Percentiles rank a stretch among this genome's conserved stretches.
Evolutionary conservation across 2,888 invertebrate genomes (phyloP).

Genomic region (Atethmia centrago): DNA sequence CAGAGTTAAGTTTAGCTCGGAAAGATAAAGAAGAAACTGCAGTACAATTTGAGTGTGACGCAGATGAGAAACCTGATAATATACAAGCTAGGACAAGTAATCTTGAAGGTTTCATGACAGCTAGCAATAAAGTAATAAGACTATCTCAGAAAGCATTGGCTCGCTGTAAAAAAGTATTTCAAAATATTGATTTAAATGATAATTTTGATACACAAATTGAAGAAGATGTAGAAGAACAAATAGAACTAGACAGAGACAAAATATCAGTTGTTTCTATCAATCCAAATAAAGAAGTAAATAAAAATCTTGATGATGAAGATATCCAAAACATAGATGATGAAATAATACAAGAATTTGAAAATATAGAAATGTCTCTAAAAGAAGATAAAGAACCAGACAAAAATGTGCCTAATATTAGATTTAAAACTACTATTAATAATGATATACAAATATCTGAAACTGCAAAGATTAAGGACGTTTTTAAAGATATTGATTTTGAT

Average conservation of each 20-base stretch:
- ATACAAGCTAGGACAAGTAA: background rate
- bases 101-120: conserved; percentile 74
- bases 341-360: conserved; percentile 73
- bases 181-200: conserved; percentile 56
- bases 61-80: background rate
- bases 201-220: conserved; percentile 42
- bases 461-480: conserved; percentile 71
- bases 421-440: conserved; percentile 78
- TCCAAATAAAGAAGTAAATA: conserved; percentile 26
- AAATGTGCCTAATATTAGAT: conserved; percentile 32
- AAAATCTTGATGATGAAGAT: conserved; percentile 42
- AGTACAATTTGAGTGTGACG: background rate
- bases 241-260: background rate
- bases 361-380: conserved; percentile 71
- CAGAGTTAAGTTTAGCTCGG: conserved; percentile 11
- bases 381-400: conserved; percentile 46
- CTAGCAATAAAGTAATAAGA: conserved; percentile 71
- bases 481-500: conserved; percentile 62
- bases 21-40: background rate
- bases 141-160: conserved; percentile 71
- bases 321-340: conserved; percentile 68
- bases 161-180: conserved; percentile 71
- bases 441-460: conserved; percentile 70
- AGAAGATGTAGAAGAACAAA: background rate
- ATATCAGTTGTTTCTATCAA: background rate